Conservation (phyloP, 2,113 vertebrate genomes). For the Nansenia antarctica region DNA sequence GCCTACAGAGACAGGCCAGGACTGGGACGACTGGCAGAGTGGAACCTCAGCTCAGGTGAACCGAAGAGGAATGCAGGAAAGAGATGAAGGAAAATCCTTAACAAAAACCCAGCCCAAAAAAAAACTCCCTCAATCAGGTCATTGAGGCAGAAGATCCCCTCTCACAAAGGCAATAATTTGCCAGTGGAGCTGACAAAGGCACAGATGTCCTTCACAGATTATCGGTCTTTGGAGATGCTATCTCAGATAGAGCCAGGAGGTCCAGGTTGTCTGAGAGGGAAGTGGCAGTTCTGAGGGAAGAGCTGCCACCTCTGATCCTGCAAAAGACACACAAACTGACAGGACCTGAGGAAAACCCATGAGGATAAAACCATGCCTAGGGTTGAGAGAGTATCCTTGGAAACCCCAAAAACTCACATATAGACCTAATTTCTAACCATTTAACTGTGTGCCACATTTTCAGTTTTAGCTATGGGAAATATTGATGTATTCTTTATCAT, state of each 20-base stretch:
- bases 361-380: slow-evolving; percentile 11
- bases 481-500: too few species aligned
- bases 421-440: too few species aligned
- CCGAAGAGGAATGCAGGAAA: slow-evolving; percentile 7
- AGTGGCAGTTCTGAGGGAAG: slow-evolving; percentile 41
- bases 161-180: slow-evolving; percentile 49
- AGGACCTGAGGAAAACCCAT: slow-evolving; percentile 28
- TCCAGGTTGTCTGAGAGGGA: slow-evolving; percentile 41
- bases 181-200: slow-evolving; percentile 52
- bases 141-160: slow-evolving; percentile 44
- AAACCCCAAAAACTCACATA: background rate
- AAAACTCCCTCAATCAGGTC: slow-evolving; percentile 22
- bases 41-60: slow-evolving; percentile 25
- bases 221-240: slow-evolving; percentile 58
- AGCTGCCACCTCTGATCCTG: slow-evolving; percentile 48
- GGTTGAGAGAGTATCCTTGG: background rate
- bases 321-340: slow-evolving; percentile 31
- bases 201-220: slow-evolving; percentile 67
- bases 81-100: slow-evolving; percentile 12
- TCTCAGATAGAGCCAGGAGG: slow-evolving; percentile 54
- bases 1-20: too few species aligned
- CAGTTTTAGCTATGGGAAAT: too few species aligned
- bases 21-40: too few species aligned
- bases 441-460: too few species aligned
- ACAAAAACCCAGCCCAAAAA: slow-evolving; percentile 25